A percentile compares a stretch with the other conserved stretches of the same genome.
Evolutionary conservation across 1,140 invertebrate genomes (phyloP).

Genomic region (Episyrphus balteatus): DNA sequence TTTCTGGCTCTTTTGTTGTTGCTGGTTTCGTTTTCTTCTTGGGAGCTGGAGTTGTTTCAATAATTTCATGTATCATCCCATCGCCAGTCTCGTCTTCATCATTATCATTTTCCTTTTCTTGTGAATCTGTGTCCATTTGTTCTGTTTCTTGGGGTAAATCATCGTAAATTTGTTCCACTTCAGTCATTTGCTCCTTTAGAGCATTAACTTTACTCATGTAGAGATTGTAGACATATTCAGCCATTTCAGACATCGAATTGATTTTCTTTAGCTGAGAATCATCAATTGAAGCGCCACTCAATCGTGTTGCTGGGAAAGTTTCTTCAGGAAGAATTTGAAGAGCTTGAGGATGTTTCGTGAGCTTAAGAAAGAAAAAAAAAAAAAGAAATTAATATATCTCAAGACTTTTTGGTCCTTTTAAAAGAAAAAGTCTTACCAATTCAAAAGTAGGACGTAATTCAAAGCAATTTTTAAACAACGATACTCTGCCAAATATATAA

Average conservation of each 20-base stretch:
- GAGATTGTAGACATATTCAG: slow-evolving; percentile 82
- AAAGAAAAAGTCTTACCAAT: slow-evolving; percentile 47
- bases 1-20: slow-evolving; percentile 17
- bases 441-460: slow-evolving; percentile 92
- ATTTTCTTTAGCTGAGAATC: slow-evolving; percentile 39
- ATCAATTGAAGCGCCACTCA: slow-evolving; percentile 30
- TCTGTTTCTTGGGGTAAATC: slow-evolving; percentile 10
- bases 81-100: no score
- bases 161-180: slow-evolving; percentile 10
- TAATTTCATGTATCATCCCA: no score
- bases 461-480: slow-evolving; percentile 91
- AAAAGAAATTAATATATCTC: background rate
- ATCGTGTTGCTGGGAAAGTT: slow-evolving; percentile 58
- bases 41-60: slow-evolving; percentile 12
- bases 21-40: slow-evolving; percentile 18
- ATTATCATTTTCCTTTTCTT: slow-evolving; percentile 12
- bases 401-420: background rate
- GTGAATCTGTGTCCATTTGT: slow-evolving; percentile 3
- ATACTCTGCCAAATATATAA: slow-evolving; percentile 89
- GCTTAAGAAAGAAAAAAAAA: slow-evolving; percentile 24
- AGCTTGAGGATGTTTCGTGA: slow-evolving; percentile 57
- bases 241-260: slow-evolving; percentile 86
- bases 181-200: slow-evolving; percentile 44
- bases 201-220: slow-evolving; percentile 67
- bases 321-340: slow-evolving; percentile 70